These are phyloP conservation scores for Pseudolaguvia tuberculata DNA, from an alignment of 2,113 vertebrate species.

Conservation along the genomic window DNA sequence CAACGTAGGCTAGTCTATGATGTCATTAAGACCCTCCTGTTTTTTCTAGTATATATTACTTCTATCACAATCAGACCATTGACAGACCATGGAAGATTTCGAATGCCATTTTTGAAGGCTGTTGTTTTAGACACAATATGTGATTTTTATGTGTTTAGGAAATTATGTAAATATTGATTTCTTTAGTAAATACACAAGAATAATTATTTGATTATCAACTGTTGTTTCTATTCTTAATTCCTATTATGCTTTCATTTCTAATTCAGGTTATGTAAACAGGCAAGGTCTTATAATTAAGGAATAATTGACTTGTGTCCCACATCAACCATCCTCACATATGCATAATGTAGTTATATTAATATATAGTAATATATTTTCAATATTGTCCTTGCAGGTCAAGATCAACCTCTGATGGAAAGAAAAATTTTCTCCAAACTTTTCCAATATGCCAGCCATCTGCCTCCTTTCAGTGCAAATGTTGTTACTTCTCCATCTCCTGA, in stretches of 20 bases:
- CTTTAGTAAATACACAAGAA: neutral
- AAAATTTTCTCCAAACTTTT: slow-evolving; percentile 2
- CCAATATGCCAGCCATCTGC: slow-evolving; percentile 15
- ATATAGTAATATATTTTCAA: neutral
- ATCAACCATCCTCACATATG: neutral
- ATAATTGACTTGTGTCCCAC: neutral
- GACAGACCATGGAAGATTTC: slow-evolving; percentile 13
- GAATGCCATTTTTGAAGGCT: neutral
- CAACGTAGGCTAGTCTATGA: slow-evolving; percentile 59
- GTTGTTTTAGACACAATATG: neutral
- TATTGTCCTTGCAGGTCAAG: neutral
- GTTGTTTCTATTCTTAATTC: neutral
- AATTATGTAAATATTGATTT: neutral
- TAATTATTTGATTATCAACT: neutral
- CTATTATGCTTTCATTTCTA: neutral
- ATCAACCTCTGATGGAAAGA: slow-evolving; percentile 19
- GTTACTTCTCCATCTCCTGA: slow-evolving; percentile 12
- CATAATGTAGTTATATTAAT: neutral
- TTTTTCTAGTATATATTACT: slow-evolving; percentile 54
- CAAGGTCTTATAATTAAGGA: neutral
- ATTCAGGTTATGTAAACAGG: too few relatives aligned
- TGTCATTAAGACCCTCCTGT: slow-evolving; percentile 46
- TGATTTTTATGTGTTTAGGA: neutral
- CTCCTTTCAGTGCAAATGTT: neutral
- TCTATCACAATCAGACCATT: slow-evolving; percentile 58